phyloP scores from a whole-genome alignment of 2,797 vertebrate species.

The Propithecus perrieri region DNA sequence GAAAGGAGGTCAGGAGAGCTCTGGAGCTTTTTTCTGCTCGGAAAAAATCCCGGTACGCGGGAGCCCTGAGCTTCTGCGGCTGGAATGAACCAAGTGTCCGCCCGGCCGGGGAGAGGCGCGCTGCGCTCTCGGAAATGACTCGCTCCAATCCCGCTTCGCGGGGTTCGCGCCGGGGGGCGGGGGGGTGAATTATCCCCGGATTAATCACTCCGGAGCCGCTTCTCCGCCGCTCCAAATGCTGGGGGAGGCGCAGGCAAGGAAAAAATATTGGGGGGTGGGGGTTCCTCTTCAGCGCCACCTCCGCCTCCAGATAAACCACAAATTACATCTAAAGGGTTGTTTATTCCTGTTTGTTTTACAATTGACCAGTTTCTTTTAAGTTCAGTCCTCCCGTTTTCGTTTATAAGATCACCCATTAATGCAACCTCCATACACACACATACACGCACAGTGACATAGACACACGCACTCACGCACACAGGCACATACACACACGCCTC shows the following conservation, averaged over 20 bases:
- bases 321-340: slow-evolving; percentile 64
- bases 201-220: slow-evolving; percentile 83
- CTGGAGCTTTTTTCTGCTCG: slow-evolving; percentile 86
- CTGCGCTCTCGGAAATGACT: slow-evolving; percentile 81
- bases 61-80: slow-evolving; percentile 95
- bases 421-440: not conserved
- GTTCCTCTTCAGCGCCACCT: slow-evolving; percentile 65
- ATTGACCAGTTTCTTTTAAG: slow-evolving; percentile 76
- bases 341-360: slow-evolving; percentile 72
- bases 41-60: slow-evolving; percentile 97
- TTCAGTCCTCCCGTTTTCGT: slow-evolving; percentile 67
- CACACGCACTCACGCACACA: slow-evolving; percentile 10
- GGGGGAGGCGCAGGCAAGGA: slow-evolving; percentile 38
- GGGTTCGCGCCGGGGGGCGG: slow-evolving; percentile 79
- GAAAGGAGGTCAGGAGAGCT: slow-evolving; percentile 83
- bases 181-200: slow-evolving; percentile 83
- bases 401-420: slow-evolving; percentile 68
- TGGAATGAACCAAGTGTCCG: slow-evolving; percentile 99
- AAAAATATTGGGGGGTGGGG: slow-evolving; percentile 51
- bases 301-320: slow-evolving; percentile 55
- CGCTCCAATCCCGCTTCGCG: slow-evolving; percentile 85
- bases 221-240: slow-evolving; percentile 73
- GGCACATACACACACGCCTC: slow-evolving; percentile 35
- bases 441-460: not conserved
- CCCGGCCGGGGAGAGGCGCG: slow-evolving; percentile 87